Percentiles rank a stretch among this genome's conserved stretches.
These are phyloP conservation scores for Micronycteris hirsuta DNA, from an alignment of 2,113 vertebrate species.

Conservation along the genomic window DNA sequence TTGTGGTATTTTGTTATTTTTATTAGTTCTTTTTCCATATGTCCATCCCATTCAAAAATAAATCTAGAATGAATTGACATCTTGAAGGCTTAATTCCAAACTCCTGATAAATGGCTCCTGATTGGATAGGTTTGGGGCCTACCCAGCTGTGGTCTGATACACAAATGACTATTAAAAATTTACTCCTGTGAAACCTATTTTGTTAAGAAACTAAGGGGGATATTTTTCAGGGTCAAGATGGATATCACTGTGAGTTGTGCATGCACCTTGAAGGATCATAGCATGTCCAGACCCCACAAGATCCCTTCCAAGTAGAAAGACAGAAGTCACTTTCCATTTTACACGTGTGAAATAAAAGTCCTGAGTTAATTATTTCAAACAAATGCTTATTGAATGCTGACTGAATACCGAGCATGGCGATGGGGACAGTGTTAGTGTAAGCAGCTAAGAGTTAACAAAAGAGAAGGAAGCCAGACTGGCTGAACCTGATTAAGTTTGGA, in stretches of 20 bases:
- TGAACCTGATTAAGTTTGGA: too few relatives aligned
- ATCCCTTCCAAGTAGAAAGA: neutral
- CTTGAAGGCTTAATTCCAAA: neutral
- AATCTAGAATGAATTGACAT: neutral
- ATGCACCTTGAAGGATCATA: rapidly evolving
- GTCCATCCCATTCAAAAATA: neutral
- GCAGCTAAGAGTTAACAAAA: too few relatives aligned
- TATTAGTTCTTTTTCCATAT: neutral
- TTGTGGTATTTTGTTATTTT: neutral
- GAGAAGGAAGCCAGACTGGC: too few relatives aligned
- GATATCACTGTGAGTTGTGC: neutral
- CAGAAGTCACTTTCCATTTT: neutral
- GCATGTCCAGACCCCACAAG: neutral
- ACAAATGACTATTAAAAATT: neutral
- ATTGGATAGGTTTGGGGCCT: neutral
- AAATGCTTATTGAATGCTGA: neutral
- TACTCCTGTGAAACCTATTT: neutral
- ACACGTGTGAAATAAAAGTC: neutral
- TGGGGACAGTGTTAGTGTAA: too few relatives aligned
- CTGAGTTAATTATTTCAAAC: neutral
- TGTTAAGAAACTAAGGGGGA: neutral
- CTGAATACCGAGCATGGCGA: neutral
- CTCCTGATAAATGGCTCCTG: neutral
- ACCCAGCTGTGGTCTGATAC: neutral
- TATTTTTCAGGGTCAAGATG: neutral